Percentiles rank a stretch among this genome's conserved stretches.
Conservation (phyloP, 1,140 invertebrate genomes). For the Antheraea pernyi region DNA sequence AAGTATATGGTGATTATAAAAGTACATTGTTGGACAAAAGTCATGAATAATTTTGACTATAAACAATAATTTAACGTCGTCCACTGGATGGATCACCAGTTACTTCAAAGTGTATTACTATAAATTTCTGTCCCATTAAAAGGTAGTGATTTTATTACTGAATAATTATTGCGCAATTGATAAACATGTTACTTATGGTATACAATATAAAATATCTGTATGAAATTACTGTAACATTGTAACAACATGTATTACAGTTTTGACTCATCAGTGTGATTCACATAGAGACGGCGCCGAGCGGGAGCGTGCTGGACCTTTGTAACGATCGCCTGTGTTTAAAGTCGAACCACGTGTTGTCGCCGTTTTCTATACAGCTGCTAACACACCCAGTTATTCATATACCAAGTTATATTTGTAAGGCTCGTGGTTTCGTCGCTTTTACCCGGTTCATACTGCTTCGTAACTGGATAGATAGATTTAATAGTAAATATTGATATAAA, state of each 20-base stretch:
- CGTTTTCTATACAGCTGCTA: constrained; percentile 32
- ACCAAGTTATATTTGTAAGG: constrained; percentile 25
- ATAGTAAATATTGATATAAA: too few species aligned
- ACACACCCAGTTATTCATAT: constrained; percentile 27
- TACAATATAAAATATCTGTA: not conserved
- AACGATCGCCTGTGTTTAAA: constrained; percentile 2
- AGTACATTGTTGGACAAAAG: too few species aligned
- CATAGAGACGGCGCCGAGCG: not conserved
- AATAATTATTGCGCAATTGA: not conserved
- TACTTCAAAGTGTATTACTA: too few species aligned
- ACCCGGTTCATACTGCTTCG: constrained; percentile 22
- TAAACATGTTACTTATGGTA: not conserved
- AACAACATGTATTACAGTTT: not conserved
- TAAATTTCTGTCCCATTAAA: too few species aligned
- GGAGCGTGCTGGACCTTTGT: too few species aligned
- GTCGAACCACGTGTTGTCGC: constrained; percentile 30
- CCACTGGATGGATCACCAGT: too few species aligned
- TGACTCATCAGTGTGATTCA: constrained; percentile 5
- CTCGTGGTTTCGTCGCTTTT: constrained; percentile 29
- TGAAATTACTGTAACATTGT: not conserved
- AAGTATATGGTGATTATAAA: too few species aligned
- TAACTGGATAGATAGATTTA: constrained; percentile 32
- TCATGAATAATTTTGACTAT: too few species aligned
- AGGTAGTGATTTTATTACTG: not conserved
- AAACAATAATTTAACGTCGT: too few species aligned